A percentile compares a stretch with the other conserved stretches of the same genome.
phyloP scores from a whole-genome alignment of 2,888 invertebrate genomes.

The Macrophya annulata region DNA sequence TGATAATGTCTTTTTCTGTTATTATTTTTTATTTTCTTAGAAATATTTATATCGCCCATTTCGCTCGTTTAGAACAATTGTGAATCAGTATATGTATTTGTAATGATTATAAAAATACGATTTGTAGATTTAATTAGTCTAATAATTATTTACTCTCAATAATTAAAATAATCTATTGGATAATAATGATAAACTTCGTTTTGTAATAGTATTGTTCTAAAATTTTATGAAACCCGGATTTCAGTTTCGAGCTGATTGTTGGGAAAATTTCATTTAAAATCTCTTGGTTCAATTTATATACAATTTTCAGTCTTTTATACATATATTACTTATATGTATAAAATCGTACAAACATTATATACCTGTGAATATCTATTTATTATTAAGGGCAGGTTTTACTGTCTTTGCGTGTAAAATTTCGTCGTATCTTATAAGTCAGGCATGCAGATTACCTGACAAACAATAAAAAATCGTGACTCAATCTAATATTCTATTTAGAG shows the following conservation, averaged over 20 bases:
- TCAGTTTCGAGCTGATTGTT: neutral
- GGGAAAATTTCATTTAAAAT: neutral
- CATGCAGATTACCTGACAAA: slow-evolving; percentile 11
- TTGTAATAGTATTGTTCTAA: neutral
- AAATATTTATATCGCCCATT: neutral
- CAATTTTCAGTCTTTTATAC: neutral
- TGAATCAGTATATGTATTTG: slow-evolving; percentile 21
- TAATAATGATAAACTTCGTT: slow-evolving; percentile 12
- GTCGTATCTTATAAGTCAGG: neutral
- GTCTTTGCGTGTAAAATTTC: neutral
- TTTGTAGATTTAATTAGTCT: slow-evolving; percentile 19
- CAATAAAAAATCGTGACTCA: slow-evolving; percentile 8
- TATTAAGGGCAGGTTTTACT: neutral
- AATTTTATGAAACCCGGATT: neutral
- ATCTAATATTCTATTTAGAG: neutral
- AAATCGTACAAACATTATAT: neutral
- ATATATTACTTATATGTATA: neutral
- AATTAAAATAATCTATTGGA: slow-evolving; percentile 18
- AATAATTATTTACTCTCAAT: slow-evolving; percentile 8
- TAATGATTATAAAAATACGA: neutral
- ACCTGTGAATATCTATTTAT: slow-evolving; percentile 1
- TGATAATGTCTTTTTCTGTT: neutral
- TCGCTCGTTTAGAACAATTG: neutral
- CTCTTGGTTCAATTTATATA: neutral
- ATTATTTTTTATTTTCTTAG: neutral